A percentile compares a stretch with the other conserved stretches of the same genome.
Evolutionary conservation across 2,888 invertebrate genomes (phyloP).

Genomic region (Terebella lapidaria): DNA sequence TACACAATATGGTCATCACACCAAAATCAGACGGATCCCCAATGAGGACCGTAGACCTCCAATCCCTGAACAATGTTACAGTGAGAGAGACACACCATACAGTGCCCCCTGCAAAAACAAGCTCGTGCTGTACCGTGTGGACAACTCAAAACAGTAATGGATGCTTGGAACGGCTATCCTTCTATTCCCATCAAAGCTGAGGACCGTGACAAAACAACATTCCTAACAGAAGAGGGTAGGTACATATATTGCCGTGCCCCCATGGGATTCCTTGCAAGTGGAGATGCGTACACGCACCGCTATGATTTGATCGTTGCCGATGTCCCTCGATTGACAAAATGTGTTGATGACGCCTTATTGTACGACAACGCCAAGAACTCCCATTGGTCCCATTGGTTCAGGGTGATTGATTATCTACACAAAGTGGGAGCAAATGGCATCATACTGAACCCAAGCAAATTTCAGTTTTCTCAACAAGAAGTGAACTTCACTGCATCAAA

Average conservation of each 20-base stretch:
- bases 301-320: conserved; percentile 30
- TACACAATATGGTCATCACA: too few species aligned
- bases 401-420: conserved; percentile 25
- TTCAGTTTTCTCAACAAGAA: conserved; percentile 22
- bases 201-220: conserved; percentile 18
- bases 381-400: conserved; percentile 24
- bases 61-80: too few species aligned
- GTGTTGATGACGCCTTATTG: conserved; percentile 28
- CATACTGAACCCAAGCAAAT: conserved; percentile 31
- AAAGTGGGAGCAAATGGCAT: conserved; percentile 21
- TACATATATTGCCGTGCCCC: conserved; percentile 22
- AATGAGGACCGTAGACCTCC: too few species aligned
- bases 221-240: conserved; percentile 26
- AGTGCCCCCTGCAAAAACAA: too few species aligned
- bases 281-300: conserved; percentile 7
- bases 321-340: conserved; percentile 31
- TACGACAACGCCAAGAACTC: conserved; percentile 22
- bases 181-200: conserved; percentile 2
- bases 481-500: conserved; percentile 31
- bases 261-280: conserved; percentile 20
- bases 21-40: too few species aligned
- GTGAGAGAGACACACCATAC: too few species aligned
- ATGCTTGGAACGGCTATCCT: too few species aligned
- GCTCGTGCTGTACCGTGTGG: too few species aligned
- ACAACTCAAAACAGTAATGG: too few species aligned